Base-by-base conservation (phyloP, 2,113 vertebrate genomes). In the Toxotes jaculatrix region DNA sequence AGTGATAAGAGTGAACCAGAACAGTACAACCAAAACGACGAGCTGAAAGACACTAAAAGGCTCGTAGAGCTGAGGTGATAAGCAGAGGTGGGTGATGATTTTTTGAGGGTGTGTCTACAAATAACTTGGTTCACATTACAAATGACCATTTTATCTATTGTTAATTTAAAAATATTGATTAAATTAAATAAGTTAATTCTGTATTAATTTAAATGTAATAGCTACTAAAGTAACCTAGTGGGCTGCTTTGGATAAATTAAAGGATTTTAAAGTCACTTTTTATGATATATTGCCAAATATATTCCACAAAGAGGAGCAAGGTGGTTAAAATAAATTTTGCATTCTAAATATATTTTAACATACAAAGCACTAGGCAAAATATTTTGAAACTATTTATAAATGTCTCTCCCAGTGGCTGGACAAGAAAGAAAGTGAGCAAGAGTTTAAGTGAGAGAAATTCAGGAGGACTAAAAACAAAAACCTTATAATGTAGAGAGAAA, bases 401-500 rank as follows among this genome's bases (percentile, higher is more conserved):
- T 19, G 63, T 67, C 1, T 45, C 59, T 72, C 23, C 17, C 12
- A 49, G 32, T 74, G n/a, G n/a, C 31, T 59, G 11, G 16, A 59
- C 40, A 66, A 32, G 23, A 55, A 2, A 0, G 21, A 23, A 7
- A 14, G 56, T 6, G 56, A 47, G 43, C 70, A 1, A 45, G 14
- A 79, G 16, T 73, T 36, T 55, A 40, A 76, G 21, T 0, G 0
- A n/a, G 13, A 61, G 40, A 66, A 59, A 60, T 36, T 31, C 38
- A 62, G 21, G 62, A 56, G 53, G 53, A 71, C n/a, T 66, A 61
- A 72, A 75, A 74, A 74, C 57, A 72, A 68, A 73, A 80, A 62
- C 34, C 61, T 34, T 34, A 77, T 60, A 71, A 62, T 56, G 61
- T 55, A 4, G 56, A 42, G 57, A 36, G 64, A 74, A 71, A 57